Base-by-base conservation (phyloP, 92 coral and sea anemone species). In the Hydrozoanthus gracilis region DNA sequence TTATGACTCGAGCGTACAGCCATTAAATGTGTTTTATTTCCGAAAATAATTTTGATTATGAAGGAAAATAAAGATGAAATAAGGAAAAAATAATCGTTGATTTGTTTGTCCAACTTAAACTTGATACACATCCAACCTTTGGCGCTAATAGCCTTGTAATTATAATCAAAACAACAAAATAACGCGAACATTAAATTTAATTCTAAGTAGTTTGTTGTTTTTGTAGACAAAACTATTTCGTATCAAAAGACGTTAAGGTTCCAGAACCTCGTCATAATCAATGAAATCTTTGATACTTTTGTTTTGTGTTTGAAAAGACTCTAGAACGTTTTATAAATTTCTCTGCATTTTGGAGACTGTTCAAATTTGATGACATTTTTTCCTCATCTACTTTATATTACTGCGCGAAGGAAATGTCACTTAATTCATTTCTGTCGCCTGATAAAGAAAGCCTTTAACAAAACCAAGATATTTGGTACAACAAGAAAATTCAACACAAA, bases 111-210 rank as follows among this genome's bases (percentile, higher is more conserved):
- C 20, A 3, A 50, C 70, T 44, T 55, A 27, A 44, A 45, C 68
- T 7, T 44, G 73, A 44, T 49, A 60, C 39, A 78, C 13, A 13
- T 51, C 15, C 84, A n/a, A 48, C 46, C 48, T 51, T 74, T 65
- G 51, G 73, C 45, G 27, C 7, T 89, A 92, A 90, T 90, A 85
- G 88, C 66, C 91, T 89, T 93, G 91, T 90, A 90, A 77, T 87
- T 70, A 75, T 75, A 61, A 74, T 72, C 51, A 72, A 71, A 75
- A 65, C 84, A 75, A 49, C 71, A 58, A 72, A 73, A 75, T 76
- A 75, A 60, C 69, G 66, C 35, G 39, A 48, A 27, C 74, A 80
- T 80, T 80, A 46, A 14, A 62, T 79, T 47, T 48, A 80, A 71
- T 39, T 8, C 17, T 71, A 68, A 0, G 20, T 35, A 68, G 73